Base-by-base conservation (phyloP, 2,113 vertebrate genomes). In the Etia nguti region DNA sequence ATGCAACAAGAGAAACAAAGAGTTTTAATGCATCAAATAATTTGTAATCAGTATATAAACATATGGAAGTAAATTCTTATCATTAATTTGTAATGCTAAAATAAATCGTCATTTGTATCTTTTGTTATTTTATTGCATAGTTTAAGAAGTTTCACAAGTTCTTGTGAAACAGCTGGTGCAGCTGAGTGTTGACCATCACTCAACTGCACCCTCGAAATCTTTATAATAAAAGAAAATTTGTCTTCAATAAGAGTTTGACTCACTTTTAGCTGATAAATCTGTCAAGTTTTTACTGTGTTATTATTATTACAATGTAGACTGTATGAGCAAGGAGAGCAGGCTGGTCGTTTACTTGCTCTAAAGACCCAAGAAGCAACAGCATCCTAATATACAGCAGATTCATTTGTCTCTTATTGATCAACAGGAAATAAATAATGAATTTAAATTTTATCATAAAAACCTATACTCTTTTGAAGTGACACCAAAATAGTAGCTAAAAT, bases 381-480 rank as follows among this genome's bases (percentile, higher is more conserved):
- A 41, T 38, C n/a, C 31, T 8, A 41, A 5, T 0, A 3, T 41
- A 2, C 20, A 41, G 20, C 62, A 68, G 62, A 41, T 70, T 70
- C 4, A 15, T 43, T 0, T 24, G n/a, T 70, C 12, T 70, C n/a
- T 10, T 11, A 65, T 0, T 36, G 18, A 65, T n/a, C 12, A 24
- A 43, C 38, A 43, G 36, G n/a, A 9, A 41, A 70, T 22, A 24
- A 22, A 24, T 0, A 24, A 43, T 24, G n/a, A 0, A 0, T 70
- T 16, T 43, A 43, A 24, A 24, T 24, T 1, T 43, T 13, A 24
- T 43, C 24, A 70, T 43, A 43, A 43, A 70, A 13, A 70, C 12
- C 20, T 70, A 4, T 0, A 24, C 43, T 70, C n/a, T 38, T 41
- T 68, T 68, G 36, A 41, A 22, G 62, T 24, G 62, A 41, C n/a